Conservation (phyloP, 2,113 vertebrate genomes). For the Alouatta palliata region DNA sequence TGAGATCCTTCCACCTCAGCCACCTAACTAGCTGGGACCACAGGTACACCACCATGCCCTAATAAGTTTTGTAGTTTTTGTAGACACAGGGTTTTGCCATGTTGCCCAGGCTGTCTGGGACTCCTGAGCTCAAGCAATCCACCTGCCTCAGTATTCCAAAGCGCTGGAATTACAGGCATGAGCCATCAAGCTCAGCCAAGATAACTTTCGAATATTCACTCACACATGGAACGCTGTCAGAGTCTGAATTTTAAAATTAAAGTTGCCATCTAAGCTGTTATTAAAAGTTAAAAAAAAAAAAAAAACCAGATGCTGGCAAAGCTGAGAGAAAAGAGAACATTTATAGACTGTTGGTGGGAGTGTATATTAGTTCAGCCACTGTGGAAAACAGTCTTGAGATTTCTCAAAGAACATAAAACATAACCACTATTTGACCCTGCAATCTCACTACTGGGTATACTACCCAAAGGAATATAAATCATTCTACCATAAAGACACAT, state of each 20-base stretch:
- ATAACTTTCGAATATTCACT: not conserved
- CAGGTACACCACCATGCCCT: not conserved
- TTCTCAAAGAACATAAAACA: too few relatives aligned
- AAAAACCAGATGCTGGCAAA: too few relatives aligned
- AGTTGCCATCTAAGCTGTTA: not conserved
- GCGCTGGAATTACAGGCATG: not conserved
- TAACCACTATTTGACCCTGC: too few relatives aligned
- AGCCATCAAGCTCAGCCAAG: not conserved
- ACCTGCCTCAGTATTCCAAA: not conserved
- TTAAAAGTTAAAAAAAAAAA: too few relatives aligned
- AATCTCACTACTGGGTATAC: too few relatives aligned
- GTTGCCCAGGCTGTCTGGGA: not conserved
- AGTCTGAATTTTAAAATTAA: not conserved
- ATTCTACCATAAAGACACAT: too few relatives aligned
- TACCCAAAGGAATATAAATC: too few relatives aligned
- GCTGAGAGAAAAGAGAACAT: too few relatives aligned
- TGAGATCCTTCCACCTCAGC: not conserved
- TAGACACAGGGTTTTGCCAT: not conserved
- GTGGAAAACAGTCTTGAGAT: too few relatives aligned
- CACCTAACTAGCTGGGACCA: not conserved
- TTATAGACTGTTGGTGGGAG: too few relatives aligned
- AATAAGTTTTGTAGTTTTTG: not conserved
- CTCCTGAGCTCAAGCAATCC: not conserved
- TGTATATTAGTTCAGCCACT: too few relatives aligned
- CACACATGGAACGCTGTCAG: not conserved